phyloP scores from a whole-genome alignment of 1,140 invertebrate species.

The Megalopta genalis region DNA sequence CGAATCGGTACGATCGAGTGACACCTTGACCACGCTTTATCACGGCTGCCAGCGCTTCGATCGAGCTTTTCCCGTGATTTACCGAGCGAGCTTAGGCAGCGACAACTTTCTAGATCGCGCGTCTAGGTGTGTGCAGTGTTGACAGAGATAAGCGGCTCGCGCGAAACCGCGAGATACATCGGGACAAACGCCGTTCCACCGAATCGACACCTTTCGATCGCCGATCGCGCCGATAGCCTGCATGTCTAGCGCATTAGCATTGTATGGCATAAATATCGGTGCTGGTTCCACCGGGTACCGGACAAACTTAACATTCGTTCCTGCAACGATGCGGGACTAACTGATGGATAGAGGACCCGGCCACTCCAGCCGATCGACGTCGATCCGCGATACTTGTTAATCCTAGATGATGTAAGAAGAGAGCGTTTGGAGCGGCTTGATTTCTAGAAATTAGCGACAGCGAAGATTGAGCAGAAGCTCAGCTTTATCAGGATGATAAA shows the following conservation, averaged over 20 bases:
- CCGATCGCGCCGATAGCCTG: slow-evolving; percentile 19
- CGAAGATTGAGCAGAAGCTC: too few relatives aligned
- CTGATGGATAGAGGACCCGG: not conserved
- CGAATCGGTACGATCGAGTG: not conserved
- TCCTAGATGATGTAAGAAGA: too few relatives aligned
- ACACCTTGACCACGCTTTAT: slow-evolving; percentile 21
- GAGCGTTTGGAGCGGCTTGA: too few relatives aligned
- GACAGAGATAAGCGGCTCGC: slow-evolving; percentile 10
- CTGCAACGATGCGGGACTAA: not conserved
- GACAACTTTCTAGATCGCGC: slow-evolving; percentile 3
- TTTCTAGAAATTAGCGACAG: too few relatives aligned
- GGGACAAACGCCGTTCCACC: slow-evolving; percentile 7
- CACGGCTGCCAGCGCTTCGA: not conserved
- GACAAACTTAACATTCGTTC: slow-evolving; percentile 15
- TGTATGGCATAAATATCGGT: slow-evolving; percentile 22
- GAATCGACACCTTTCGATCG: slow-evolving; percentile 26
- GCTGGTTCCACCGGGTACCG: not conserved
- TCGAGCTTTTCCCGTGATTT: slow-evolving; percentile 5
- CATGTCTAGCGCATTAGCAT: slow-evolving; percentile 34
- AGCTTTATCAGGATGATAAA: too few relatives aligned
- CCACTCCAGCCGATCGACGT: too few relatives aligned
- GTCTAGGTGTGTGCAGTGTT: slow-evolving; percentile 6
- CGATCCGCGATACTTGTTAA: not conserved
- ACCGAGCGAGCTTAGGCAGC: not conserved
- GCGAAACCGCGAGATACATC: not conserved